Percentiles rank a stretch among this genome's conserved stretches.
Conservation (phyloP, 2,888 invertebrate species). For the Ophion ventricosus region DNA sequence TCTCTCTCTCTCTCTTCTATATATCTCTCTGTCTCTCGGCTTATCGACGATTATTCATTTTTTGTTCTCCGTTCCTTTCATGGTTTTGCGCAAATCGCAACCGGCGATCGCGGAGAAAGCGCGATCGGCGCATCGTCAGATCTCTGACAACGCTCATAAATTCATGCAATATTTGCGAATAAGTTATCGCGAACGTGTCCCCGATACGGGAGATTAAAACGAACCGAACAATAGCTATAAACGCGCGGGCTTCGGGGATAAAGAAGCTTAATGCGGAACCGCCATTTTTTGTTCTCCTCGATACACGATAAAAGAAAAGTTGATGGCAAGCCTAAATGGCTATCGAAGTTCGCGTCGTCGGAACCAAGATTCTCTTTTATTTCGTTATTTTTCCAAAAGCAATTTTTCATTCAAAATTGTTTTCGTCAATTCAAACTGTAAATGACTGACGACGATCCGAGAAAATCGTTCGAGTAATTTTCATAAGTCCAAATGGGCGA, state of each 20-base stretch:
- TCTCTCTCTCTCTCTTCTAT: constrained; percentile 2
- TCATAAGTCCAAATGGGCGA: too few species aligned
- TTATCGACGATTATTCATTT: constrained; percentile 9
- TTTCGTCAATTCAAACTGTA: too few species aligned
- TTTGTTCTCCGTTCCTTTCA: neutral
- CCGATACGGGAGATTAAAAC: constrained; percentile 26
- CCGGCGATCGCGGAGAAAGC: constrained; percentile 44
- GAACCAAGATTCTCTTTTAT: neutral
- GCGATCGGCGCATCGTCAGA: constrained; percentile 40
- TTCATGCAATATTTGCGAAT: constrained; percentile 41
- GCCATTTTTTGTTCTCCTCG: neutral
- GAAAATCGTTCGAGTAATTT: too few species aligned
- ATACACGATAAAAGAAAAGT: neutral
- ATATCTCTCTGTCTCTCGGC: neutral
- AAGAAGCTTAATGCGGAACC: neutral
- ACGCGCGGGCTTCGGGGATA: neutral
- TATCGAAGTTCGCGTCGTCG: neutral
- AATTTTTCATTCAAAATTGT: too few species aligned
- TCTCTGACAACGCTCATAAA: constrained; percentile 11
- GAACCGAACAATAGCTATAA: neutral
- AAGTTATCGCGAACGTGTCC: constrained; percentile 30
- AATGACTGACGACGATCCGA: too few species aligned
- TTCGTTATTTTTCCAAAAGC: too few species aligned
- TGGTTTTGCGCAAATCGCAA: constrained; percentile 26
- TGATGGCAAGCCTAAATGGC: neutral